Base-by-base conservation (phyloP, 2,113 vertebrate genomes). In the Poecilia latipinna region DNA sequence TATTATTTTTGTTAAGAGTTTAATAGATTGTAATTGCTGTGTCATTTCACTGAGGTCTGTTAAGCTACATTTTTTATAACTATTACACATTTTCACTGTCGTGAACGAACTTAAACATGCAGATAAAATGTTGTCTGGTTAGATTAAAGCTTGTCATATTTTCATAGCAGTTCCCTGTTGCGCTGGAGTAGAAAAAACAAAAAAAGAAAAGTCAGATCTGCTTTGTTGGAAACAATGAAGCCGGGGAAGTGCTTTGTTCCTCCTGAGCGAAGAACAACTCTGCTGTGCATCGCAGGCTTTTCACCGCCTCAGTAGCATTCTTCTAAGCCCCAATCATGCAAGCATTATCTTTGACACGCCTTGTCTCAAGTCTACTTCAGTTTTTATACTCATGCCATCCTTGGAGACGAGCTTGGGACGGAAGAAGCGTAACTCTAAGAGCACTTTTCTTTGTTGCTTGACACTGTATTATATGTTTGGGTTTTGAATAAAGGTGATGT, bases 311-410 rank as follows among this genome's bases (percentile, higher is more conserved):
- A 42, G 74, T 72, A 57, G 48, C 75, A 80, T 88, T 86, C 66
- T 60, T 87, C 37, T 33, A 62, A 72, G 28, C 82, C 71, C 72
- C 63, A 80, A 57, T 88, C 71, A 76, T 75, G 17, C 22, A 1
- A 74, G 86, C 80, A 83, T 93, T 91, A 88, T 78, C 83, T 83
- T 76, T 39, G 82, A 78, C 88, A 89, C 89, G 13, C 89, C 92
- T 75, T 61, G 72, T 83, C 78, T 81, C 68, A 57, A 62, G 35
- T 82, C 63, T 67, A 70, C 22, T 44, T 10, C 7, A 61, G 3
- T 54, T 78, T 73, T 63, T 68, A 65, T 65, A 42, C 70, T 71
- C 13, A 33, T n/a, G 22, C 8, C 32, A 12, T 1, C 32, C 37
- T 10, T n/a, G 8, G 4, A n/a, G 44, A 57, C 8, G 51, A 44